Conservation (phyloP, 2,888 invertebrate genomes). For the Tillus elongatus region DNA sequence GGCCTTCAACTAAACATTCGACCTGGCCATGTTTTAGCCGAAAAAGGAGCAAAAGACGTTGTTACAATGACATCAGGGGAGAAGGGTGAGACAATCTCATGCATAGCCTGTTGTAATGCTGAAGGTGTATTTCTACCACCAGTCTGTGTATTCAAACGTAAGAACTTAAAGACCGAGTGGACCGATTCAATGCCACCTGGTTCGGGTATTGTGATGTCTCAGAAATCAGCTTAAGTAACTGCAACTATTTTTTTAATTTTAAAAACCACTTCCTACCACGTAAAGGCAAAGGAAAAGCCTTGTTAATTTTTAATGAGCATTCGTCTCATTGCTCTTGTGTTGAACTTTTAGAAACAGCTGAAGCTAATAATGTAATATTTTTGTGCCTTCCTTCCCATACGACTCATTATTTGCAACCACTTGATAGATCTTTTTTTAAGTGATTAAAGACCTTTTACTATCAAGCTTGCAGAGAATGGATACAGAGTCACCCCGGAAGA, state of each 20-base stretch:
- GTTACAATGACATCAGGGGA: conserved; percentile 19
- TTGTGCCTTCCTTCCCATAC: no score
- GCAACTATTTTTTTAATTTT: conserved; percentile 22
- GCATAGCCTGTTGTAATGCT: conserved; percentile 33
- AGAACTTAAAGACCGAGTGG: conserved; percentile 21
- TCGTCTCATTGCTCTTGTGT: conserved; percentile 6
- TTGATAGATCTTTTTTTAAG: no score
- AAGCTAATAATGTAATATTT: no score
- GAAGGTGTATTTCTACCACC: conserved; percentile 28
- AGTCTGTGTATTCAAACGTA: conserved; percentile 24
- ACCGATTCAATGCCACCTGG: conserved; percentile 17
- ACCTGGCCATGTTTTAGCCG: conserved; percentile 20
- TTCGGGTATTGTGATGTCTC: conserved; percentile 23
- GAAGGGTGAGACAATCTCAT: conserved; percentile 23
- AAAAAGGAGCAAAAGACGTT: conserved; percentile 23
- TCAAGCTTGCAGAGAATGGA: no score
- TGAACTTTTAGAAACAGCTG: no score
- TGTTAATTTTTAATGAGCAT: conserved; percentile 15
- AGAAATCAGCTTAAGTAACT: conserved; percentile 27
- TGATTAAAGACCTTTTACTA: no score
- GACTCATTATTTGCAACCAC: no score
- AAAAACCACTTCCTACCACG: conserved; percentile 19
- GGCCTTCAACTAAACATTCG: conserved; percentile 17
- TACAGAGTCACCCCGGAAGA: no score
- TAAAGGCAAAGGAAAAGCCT: conserved; percentile 13